Percentiles rank a stretch among this genome's conserved stretches.
These are phyloP conservation scores for Leptobrachium ailaonicum DNA, from an alignment of 2,113 vertebrate genomes.

Conservation along the genomic window DNA sequence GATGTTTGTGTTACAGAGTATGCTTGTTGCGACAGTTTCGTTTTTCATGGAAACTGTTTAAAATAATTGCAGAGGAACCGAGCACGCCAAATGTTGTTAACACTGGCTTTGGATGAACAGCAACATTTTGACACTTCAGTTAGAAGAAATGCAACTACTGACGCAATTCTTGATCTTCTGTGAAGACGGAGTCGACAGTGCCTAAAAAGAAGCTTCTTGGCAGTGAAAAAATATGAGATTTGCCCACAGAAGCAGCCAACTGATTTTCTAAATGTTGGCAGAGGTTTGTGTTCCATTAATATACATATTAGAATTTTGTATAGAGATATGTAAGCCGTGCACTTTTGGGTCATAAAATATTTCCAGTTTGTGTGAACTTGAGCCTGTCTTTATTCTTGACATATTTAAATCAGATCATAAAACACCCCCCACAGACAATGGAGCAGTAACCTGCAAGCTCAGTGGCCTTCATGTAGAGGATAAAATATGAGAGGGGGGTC, in stretches of 20 bases:
- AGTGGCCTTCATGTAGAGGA: too few species aligned
- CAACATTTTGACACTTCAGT: constrained; percentile 1
- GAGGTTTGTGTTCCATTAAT: background rate
- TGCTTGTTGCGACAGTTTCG: background rate
- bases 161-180: background rate
- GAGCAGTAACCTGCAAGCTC: too few species aligned
- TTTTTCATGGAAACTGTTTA: constrained; percentile 5
- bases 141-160: background rate
- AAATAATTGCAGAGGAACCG: background rate
- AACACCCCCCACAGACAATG: too few species aligned
- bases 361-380: too few species aligned
- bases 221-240: background rate
- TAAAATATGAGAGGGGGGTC: too few species aligned
- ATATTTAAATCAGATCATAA: too few species aligned
- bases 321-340: too few species aligned
- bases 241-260: background rate
- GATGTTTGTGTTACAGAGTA: background rate
- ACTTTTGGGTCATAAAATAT: too few species aligned
- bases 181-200: background rate
- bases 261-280: background rate
- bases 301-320: too few species aligned
- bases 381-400: too few species aligned
- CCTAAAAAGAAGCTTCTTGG: background rate
- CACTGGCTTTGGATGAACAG: constrained; percentile 7
- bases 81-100: constrained; percentile 17